phyloP scores from a whole-genome alignment of 2,888 invertebrate species.

The Pollenia amentaria region DNA sequence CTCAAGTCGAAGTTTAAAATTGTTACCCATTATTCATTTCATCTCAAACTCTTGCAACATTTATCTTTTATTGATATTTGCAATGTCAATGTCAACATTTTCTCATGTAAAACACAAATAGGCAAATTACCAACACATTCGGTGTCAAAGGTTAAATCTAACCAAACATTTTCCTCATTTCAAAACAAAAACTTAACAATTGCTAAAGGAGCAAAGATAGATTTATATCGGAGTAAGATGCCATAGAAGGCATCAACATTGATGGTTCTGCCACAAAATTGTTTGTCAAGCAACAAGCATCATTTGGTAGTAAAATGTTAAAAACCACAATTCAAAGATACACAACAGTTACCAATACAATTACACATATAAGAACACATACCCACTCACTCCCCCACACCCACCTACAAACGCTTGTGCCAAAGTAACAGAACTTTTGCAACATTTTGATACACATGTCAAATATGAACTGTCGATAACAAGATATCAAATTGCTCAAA shows the following conservation, averaged over 20 bases:
- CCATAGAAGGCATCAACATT: constrained; percentile 52
- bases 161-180: constrained; percentile 61
- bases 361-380: constrained; percentile 27
- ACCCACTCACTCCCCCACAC: constrained; percentile 6
- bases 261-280: constrained; percentile 71
- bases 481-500: constrained; percentile 66
- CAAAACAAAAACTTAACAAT: constrained; percentile 10
- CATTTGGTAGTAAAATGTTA: constrained; percentile 76
- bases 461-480: constrained; percentile 72
- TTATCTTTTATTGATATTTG: constrained; percentile 71
- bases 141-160: constrained; percentile 71
- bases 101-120: constrained; percentile 70
- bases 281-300: constrained; percentile 74
- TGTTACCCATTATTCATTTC: neutral
- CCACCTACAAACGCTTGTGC: neutral
- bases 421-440: constrained; percentile 36
- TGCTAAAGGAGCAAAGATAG: neutral
- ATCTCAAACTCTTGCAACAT: constrained; percentile 39
- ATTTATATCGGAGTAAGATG: constrained; percentile 16
- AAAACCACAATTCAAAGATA: constrained; percentile 75
- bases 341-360: constrained; percentile 39
- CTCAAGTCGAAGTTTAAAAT: neutral
- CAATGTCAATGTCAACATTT: constrained; percentile 73
- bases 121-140: constrained; percentile 73
- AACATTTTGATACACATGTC: constrained; percentile 69